These are phyloP conservation scores for Thereuonema tuberculata DNA, from an alignment of 1,140 invertebrate genomes.

Conservation along the genomic window DNA sequence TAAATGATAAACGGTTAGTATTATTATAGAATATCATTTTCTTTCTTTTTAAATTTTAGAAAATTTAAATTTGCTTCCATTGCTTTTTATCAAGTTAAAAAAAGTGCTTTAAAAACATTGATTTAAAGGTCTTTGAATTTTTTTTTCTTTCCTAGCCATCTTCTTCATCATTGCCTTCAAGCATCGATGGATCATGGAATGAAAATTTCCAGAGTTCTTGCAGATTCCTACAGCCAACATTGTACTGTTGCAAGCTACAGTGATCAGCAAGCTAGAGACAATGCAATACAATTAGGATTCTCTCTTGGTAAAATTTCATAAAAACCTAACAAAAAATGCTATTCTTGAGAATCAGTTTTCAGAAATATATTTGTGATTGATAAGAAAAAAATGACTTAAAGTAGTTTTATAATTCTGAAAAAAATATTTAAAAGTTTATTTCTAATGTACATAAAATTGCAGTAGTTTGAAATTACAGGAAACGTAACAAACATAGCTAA, in stretches of 20 bases:
- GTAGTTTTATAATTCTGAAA: too few relatives aligned
- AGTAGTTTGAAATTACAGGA: too few relatives aligned
- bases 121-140: too few relatives aligned
- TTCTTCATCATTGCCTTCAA: conserved; percentile 34
- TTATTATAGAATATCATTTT: conserved; percentile 52
- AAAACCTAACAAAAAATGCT: too few relatives aligned
- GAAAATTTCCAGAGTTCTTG: conserved; percentile 23
- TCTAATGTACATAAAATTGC: too few relatives aligned
- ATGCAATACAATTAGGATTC: conserved; percentile 28
- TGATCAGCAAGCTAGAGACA: conserved; percentile 16
- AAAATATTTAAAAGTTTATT: too few relatives aligned
- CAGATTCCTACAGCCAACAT: conserved; percentile 22
- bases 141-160: conserved; percentile 23
- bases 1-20: conserved; percentile 48
- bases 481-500: too few relatives aligned
- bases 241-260: conserved; percentile 15
- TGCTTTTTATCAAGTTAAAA: too few relatives aligned
- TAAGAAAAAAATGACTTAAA: too few relatives aligned
- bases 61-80: conserved; percentile 10
- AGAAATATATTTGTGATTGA: too few relatives aligned
- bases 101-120: too few relatives aligned
- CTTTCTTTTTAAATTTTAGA: conserved; percentile 12
- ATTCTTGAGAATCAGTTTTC: too few relatives aligned
- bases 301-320: conserved; percentile 25
- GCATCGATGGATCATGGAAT: conserved; percentile 32